These are phyloP conservation scores for Tiliacea aurago DNA, from an alignment of 2,888 invertebrate genomes.

Conservation along the genomic window DNA sequence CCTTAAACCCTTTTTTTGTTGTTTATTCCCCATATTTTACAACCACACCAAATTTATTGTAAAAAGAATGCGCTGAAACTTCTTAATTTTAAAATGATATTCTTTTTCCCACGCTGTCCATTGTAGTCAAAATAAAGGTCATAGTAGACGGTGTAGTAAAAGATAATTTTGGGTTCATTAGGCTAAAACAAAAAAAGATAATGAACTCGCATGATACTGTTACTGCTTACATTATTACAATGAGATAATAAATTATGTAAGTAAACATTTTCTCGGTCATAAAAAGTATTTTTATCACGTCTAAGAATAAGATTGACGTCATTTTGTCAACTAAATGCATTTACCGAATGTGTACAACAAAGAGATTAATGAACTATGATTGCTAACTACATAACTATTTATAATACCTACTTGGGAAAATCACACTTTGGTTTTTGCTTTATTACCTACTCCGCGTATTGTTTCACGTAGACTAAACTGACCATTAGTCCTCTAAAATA, in stretches of 20 bases:
- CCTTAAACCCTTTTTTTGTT: too few relatives aligned
- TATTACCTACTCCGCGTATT: neutral
- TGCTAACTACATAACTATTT: neutral
- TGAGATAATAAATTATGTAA: conserved; percentile 24
- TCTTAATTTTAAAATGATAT: neutral
- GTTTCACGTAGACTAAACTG: neutral
- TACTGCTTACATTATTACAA: conserved; percentile 16
- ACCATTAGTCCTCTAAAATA: neutral
- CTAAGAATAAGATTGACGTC: conserved; percentile 14
- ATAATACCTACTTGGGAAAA: neutral
- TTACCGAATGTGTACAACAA: conserved; percentile 6
- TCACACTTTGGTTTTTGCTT: neutral
- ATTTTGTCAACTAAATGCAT: conserved; percentile 6
- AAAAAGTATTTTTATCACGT: conserved; percentile 20
- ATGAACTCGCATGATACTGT: conserved; percentile 3
- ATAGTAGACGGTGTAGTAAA: conserved; percentile 8
- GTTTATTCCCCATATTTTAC: too few relatives aligned
- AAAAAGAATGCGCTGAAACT: neutral
- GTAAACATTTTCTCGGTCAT: neutral
- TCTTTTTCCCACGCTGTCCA: neutral
- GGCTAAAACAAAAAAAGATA: conserved; percentile 6
- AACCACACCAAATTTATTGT: neutral
- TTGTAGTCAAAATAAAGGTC: neutral
- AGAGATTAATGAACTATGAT: neutral
- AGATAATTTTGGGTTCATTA: neutral